Conservation (phyloP, 2,797 vertebrate species). For the Chiroxiphia lanceolata region DNA sequence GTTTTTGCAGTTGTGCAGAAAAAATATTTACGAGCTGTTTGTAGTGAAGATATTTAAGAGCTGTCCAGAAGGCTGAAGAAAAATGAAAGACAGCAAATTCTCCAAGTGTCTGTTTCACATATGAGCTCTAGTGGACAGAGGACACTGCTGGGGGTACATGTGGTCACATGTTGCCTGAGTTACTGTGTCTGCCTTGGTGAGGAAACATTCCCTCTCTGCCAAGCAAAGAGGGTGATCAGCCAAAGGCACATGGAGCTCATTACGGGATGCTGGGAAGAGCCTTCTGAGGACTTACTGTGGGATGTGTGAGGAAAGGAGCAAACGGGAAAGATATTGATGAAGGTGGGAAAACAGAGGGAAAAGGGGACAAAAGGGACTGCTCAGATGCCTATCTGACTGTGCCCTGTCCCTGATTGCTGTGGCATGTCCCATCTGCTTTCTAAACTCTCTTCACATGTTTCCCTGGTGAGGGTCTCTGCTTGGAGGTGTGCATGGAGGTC, state of each 20-base stretch:
- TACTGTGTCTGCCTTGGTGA: neutral
- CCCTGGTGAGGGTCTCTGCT: neutral
- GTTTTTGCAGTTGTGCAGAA: neutral
- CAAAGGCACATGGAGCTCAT: neutral
- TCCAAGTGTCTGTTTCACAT: neutral
- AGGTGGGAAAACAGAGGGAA: neutral
- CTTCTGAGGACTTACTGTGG: neutral
- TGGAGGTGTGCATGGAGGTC: rapidly evolving
- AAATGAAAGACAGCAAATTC: neutral
- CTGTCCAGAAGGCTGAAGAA: neutral
- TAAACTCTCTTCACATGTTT: neutral
- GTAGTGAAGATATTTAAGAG: neutral
- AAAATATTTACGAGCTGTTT: neutral
- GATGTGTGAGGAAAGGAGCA: neutral
- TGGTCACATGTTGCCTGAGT: no score
- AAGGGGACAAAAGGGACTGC: neutral
- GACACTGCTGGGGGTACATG: neutral
- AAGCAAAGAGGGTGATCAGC: neutral
- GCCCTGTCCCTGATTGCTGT: neutral
- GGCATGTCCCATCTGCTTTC: neutral
- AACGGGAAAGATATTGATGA: neutral
- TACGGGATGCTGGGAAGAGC: neutral
- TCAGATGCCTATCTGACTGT: rapidly evolving
- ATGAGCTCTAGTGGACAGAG: neutral
- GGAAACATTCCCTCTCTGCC: neutral